phyloP scores from a whole-genome alignment of 2,797 vertebrate species.

The Muscicapa comitata region DNA sequence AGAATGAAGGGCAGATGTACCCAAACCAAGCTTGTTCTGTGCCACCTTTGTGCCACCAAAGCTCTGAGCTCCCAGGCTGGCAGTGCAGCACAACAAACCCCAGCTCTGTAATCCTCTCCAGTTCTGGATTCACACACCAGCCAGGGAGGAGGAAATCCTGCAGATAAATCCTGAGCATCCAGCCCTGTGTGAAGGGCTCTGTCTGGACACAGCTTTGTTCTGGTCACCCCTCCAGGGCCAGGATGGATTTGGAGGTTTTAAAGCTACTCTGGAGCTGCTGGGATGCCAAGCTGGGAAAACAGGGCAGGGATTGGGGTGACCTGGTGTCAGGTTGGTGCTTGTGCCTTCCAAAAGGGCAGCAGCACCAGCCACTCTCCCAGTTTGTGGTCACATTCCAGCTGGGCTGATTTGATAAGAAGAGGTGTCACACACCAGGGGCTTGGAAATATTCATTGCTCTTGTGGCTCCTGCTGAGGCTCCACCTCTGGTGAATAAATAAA shows the following conservation, averaged over 20 bases:
- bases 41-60: not conserved
- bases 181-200: not conserved
- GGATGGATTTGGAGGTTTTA: not conserved
- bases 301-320: not conserved
- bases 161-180: not conserved
- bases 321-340: not conserved
- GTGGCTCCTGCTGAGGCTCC: slow-evolving; percentile 15
- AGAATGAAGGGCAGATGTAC: not conserved
- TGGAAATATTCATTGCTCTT: not conserved
- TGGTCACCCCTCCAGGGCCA: not conserved
- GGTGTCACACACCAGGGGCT: not conserved
- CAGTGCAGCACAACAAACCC: not conserved
- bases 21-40: not conserved
- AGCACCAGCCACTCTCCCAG: not conserved
- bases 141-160: not conserved
- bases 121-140: not conserved
- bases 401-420: not conserved
- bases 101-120: not conserved
- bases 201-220: not conserved
- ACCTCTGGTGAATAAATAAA: slow-evolving; percentile 27
- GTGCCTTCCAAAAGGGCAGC: not conserved
- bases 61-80: not conserved
- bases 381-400: not conserved
- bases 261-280: not conserved
- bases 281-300: not conserved